Conservation (phyloP, 2,797 vertebrate species). For the Leuciscus waleckii region DNA sequence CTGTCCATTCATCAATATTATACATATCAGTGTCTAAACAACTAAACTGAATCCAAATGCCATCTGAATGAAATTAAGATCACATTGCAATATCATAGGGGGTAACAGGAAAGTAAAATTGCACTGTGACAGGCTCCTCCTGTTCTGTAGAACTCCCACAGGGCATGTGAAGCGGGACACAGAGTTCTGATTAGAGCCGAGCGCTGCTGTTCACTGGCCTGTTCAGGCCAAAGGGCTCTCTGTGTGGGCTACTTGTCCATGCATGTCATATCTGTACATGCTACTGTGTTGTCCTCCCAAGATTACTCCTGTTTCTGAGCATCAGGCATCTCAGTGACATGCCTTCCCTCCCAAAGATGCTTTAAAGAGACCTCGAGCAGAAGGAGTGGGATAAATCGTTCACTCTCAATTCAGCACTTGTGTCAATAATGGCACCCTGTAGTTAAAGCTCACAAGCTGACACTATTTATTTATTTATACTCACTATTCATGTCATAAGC, state of each 20-base stretch:
- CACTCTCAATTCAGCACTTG: constrained; percentile 1
- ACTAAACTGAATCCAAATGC: not conserved
- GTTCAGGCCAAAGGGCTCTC: constrained; percentile 35
- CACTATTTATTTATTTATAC: constrained; percentile 19
- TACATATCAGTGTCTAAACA: not conserved
- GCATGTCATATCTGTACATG: constrained; percentile 12
- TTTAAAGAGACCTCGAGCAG: constrained; percentile 24
- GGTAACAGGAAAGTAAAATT: not conserved
- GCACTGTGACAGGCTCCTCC: not conserved
- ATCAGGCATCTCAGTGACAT: constrained; percentile 1
- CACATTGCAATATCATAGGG: not conserved
- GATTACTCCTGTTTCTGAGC: constrained; percentile 9
- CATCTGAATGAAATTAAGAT: not conserved
- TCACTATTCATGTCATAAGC: constrained; percentile 20
- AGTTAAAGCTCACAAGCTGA: constrained; percentile 39
- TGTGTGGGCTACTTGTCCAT: constrained; percentile 35
- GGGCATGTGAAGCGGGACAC: not conserved
- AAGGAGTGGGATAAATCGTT: constrained; percentile 26
- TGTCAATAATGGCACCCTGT: constrained; percentile 36
- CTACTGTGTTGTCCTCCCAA: not conserved
- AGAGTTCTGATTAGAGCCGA: constrained; percentile 24
- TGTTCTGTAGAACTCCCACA: not conserved
- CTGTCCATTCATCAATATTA: not conserved
- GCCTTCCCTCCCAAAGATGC: not conserved
- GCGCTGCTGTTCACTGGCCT: constrained; percentile 24